phyloP scores from a whole-genome alignment of 1,140 invertebrate genomes.

The Oppia nitens region DNA sequence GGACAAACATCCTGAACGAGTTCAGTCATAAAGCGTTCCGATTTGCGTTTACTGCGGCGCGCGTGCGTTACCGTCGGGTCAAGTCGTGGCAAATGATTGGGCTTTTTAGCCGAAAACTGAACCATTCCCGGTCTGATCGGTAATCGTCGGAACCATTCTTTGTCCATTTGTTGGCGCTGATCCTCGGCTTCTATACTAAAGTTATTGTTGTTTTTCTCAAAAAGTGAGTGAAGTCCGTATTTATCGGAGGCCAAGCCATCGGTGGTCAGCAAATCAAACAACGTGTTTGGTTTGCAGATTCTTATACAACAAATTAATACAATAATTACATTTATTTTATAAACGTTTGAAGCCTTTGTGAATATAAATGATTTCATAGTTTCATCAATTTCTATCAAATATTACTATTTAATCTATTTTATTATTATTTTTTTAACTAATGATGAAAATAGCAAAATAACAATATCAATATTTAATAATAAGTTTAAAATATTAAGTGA shows the following conservation, averaged over 20 bases:
- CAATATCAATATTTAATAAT: no score
- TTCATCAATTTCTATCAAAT: no score
- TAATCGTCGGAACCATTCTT: not conserved
- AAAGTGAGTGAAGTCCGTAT: not conserved
- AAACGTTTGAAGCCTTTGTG: not conserved
- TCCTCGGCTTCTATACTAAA: not conserved
- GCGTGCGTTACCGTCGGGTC: not conserved
- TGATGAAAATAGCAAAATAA: no score
- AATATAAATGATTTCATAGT: no score
- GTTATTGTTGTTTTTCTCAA: not conserved
- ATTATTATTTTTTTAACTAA: no score
- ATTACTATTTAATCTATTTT: no score
- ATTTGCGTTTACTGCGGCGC: not conserved
- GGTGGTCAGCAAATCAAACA: not conserved
- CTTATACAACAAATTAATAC: not conserved
- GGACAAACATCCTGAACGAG: conserved; percentile 14
- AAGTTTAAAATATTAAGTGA: no score
- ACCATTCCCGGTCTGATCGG: conserved; percentile 12
- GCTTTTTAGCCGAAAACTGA: conserved; percentile 11
- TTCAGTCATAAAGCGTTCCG: not conserved
- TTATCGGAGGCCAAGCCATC: not conserved
- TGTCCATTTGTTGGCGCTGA: no score
- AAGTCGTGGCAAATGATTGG: not conserved
- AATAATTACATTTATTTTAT: not conserved
- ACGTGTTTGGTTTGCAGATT: not conserved